Conservation (phyloP, 2,888 invertebrate genomes). For the Latrodectus hesperus region DNA sequence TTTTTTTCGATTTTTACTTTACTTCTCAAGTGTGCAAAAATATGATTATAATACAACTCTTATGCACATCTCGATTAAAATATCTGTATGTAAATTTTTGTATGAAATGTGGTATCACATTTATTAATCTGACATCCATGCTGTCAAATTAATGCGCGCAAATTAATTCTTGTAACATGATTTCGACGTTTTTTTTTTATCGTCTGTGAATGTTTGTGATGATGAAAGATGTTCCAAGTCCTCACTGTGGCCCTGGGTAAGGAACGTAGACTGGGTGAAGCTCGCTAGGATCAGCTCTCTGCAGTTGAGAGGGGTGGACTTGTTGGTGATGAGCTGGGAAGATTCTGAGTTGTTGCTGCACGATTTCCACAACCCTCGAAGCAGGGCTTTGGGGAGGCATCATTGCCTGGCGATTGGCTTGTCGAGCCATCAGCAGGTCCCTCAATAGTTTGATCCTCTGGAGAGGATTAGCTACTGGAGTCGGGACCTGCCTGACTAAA, state of each 20-base stretch:
- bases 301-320: constrained; percentile 25
- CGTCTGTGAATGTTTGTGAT: not conserved
- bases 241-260: constrained; percentile 57
- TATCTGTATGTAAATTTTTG: not conserved
- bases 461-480: constrained; percentile 49
- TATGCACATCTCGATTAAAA: no score
- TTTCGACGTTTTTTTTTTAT: not conserved
- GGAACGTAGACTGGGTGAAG: constrained; percentile 65
- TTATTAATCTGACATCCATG: constrained; percentile 66
- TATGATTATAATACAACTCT: no score
- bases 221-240: constrained; percentile 21
- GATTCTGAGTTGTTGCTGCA: constrained; percentile 64
- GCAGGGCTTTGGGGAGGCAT: constrained; percentile 31
- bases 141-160: constrained; percentile 61
- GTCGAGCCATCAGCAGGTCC: constrained; percentile 60
- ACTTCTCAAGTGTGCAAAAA: no score
- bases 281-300: constrained; percentile 62
- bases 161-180: constrained; percentile 38
- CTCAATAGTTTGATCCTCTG: constrained; percentile 63
- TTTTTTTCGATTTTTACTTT: no score
- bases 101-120: constrained; percentile 38
- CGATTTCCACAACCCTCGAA: constrained; percentile 62
- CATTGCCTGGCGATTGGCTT: constrained; percentile 46
- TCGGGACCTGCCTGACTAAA: constrained; percentile 37
- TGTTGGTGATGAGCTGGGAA: constrained; percentile 59